These are phyloP conservation scores for Chrysocyon brachyurus DNA, from an alignment of 2,797 vertebrate genomes.

Conservation along the genomic window DNA sequence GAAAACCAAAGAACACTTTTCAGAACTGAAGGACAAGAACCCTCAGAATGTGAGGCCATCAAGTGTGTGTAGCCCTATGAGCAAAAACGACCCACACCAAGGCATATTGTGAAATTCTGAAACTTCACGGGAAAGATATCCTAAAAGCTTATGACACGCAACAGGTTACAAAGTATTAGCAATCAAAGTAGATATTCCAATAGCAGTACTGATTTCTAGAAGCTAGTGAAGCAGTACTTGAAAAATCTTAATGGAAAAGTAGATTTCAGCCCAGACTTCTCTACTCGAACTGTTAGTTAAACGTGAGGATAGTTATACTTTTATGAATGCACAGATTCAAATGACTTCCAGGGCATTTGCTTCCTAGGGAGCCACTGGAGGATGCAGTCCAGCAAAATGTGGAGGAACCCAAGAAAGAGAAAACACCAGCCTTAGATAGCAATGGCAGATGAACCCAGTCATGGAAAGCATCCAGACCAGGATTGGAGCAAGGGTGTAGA, in stretches of 20 bases:
- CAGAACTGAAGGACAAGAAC: neutral
- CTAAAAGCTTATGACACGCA: neutral
- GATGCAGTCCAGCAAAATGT: neutral
- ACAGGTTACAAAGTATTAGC: neutral
- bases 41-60: neutral
- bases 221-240: neutral
- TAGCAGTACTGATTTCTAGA: neutral
- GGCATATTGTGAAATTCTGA: neutral
- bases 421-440: neutral
- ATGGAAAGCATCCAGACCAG: neutral
- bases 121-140: neutral
- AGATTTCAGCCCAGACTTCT: neutral
- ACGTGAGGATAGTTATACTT: neutral
- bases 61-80: neutral
- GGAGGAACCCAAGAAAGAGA: neutral
- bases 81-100: neutral
- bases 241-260: neutral
- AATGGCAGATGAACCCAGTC: neutral
- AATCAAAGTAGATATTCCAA: neutral
- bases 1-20: neutral
- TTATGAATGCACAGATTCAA: neutral
- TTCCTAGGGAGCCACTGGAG: neutral
- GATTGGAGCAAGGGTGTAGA: neutral
- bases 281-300: neutral
- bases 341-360: neutral